These are phyloP conservation scores for Temnothorax curvispinosus DNA, from an alignment of 1,140 invertebrate species.

Conservation along the genomic window DNA sequence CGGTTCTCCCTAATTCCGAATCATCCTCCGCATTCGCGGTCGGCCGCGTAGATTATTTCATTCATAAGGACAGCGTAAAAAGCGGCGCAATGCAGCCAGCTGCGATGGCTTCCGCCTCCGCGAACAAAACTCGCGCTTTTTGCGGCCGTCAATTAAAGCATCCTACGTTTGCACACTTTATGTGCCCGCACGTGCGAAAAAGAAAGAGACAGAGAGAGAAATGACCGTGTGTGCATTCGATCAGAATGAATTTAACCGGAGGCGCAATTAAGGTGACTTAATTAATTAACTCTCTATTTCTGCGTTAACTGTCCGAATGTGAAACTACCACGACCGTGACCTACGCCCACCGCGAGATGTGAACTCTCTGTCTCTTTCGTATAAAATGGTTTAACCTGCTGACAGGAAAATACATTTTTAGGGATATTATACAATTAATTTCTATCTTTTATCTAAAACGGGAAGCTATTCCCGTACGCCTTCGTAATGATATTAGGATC, in stretches of 20 bases:
- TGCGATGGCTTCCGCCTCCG: slow-evolving; percentile 1
- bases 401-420: background rate
- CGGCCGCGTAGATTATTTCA: slow-evolving; percentile 13
- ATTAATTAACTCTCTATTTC: slow-evolving; percentile 81
- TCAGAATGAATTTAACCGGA: slow-evolving; percentile 67
- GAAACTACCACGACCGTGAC: slow-evolving; percentile 71
- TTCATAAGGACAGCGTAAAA: slow-evolving; percentile 41
- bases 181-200: slow-evolving; percentile 12
- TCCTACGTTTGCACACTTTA: slow-evolving; percentile 30
- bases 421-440: background rate
- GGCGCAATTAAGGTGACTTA: slow-evolving; percentile 79
- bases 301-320: slow-evolving; percentile 68
- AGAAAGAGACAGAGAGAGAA: background rate
- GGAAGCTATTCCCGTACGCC: background rate
- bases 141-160: slow-evolving; percentile 15
- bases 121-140: slow-evolving; percentile 26
- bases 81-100: background rate
- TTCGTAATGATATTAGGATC: slow-evolving; percentile 1
- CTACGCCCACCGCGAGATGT: slow-evolving; percentile 63
- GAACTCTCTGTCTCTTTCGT: background rate
- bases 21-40: background rate
- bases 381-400: background rate
- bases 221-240: background rate
- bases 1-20: background rate
- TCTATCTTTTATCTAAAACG: background rate